These are phyloP conservation scores for Hypena proboscidalis DNA, from an alignment of 2,888 invertebrate genomes.

Conservation along the genomic window DNA sequence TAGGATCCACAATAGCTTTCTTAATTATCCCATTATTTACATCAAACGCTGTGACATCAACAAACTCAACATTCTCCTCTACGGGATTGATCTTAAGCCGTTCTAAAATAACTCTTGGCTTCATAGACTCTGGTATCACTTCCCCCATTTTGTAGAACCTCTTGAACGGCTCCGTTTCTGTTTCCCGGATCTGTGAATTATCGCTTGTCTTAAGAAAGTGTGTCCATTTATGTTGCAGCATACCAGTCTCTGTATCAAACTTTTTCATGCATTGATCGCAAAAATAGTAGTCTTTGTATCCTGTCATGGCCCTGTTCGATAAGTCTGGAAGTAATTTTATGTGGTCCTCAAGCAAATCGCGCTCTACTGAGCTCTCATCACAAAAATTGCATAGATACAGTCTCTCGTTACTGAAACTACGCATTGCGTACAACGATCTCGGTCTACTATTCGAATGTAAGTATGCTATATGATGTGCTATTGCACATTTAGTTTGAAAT, in stretches of 20 bases:
- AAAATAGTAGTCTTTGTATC: constrained; percentile 68
- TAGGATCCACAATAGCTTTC: constrained; percentile 55
- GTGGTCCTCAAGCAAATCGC: constrained; percentile 59
- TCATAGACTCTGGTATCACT: constrained; percentile 57
- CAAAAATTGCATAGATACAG: constrained; percentile 72
- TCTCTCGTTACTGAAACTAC: constrained; percentile 54
- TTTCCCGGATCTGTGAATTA: constrained; percentile 50
- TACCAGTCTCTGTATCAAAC: constrained; percentile 65
- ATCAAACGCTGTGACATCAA: constrained; percentile 36
- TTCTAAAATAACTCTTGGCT: constrained; percentile 59
- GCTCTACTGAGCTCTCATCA: constrained; percentile 60
- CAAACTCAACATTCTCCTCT: constrained; percentile 9
- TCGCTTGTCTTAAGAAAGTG: constrained; percentile 65
- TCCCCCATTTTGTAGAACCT: too few species aligned
- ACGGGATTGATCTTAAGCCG: constrained; percentile 45
- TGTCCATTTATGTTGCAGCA: constrained; percentile 75
- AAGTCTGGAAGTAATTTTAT: constrained; percentile 61
- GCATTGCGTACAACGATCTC: constrained; percentile 52
- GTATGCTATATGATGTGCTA: constrained; percentile 66
- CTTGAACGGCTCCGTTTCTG: too few species aligned
- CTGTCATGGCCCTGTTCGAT: constrained; percentile 61
- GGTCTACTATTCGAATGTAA: constrained; percentile 61
- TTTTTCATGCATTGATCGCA: constrained; percentile 70
- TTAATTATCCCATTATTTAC: constrained; percentile 35
- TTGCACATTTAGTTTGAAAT: constrained; percentile 60